Conservation (phyloP, 2,113 vertebrate species). For the Zosterops pallidus region DNA sequence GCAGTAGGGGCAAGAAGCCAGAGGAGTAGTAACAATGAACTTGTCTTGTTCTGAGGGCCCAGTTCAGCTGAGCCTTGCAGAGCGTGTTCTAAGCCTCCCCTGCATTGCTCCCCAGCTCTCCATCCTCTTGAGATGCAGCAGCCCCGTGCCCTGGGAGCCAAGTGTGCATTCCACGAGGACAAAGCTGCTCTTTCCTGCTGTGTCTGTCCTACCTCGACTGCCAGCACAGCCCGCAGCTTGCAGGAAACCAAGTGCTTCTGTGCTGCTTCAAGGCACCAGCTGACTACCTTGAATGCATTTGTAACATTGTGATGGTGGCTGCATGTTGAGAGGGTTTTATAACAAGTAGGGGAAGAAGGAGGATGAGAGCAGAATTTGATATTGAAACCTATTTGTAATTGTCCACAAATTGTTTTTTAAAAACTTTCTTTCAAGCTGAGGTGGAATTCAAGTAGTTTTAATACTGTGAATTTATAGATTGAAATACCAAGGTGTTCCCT, state of each 20-base stretch:
- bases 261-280: not conserved
- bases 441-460: conserved; percentile 43
- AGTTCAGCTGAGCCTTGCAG: conserved; percentile 16
- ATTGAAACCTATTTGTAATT: conserved; percentile 25
- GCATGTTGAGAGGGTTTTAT: not conserved
- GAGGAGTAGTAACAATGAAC: conserved; percentile 10
- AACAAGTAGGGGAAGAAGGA: not conserved
- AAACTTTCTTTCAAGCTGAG: not conserved
- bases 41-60: not conserved
- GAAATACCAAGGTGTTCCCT: not conserved
- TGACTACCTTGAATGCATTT: not conserved
- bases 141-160: conserved; percentile 11
- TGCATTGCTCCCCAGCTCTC: not conserved
- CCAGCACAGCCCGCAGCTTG: not conserved
- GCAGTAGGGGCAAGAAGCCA: conserved; percentile 57
- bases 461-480: not conserved
- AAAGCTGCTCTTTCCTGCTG: not conserved
- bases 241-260: conserved; percentile 9
- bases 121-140: conserved; percentile 30
- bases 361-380: not conserved
- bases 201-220: not conserved
- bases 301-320: conserved; percentile 8
- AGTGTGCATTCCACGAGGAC: not conserved
- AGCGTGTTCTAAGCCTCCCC: not conserved
- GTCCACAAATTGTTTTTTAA: not conserved